Evolutionary conservation across 1,140 invertebrate genomes (phyloP), one percentile per base, ranked within the genome.

Genomic region (Ephestia elutella): DNA sequence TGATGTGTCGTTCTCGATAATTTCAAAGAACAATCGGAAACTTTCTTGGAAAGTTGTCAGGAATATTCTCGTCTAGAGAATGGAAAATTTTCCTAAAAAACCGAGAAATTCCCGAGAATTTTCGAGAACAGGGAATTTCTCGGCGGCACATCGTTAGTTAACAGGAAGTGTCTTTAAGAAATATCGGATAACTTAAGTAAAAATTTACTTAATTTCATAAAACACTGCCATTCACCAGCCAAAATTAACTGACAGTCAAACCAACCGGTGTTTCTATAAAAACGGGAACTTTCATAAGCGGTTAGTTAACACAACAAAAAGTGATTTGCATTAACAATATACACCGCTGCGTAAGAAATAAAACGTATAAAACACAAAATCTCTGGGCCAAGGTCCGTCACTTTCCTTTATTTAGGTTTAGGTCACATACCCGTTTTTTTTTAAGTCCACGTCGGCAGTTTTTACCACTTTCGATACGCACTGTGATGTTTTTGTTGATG

Each of bases 361-460:
- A 44, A 44, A 44, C 38, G 13, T 10, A 15, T 15, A 44, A 53
- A 53, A 15, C 38, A 4, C 15, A 44, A 53, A 53, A 15, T 53
- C 19, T 53, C 5, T 53, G 9, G 50, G 50, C 21, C 50, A 53
- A 53, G 50, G 50, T 53, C 50, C 13, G 8, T 25, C n/a, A 53
- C 50, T 53, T 53, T 53, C 50, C 50, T 25, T 53, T 53, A 53
- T 53, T 53, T 53, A 53, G 50, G 50, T 25, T 15, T 25, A 20
- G 50, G 50, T 53, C 50, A 53, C 21, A 53, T 7, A 53, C 50
- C 13, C 11, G 50, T 13, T 25, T 53, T 0, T 21, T 21, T 20
- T 25, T n/a, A 50, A 7, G 21, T 11, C 13, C 50, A 13, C 50
- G 21, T 25, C 5, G 7, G 21, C 50, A n/a, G 20, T 53, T 53